These are phyloP conservation scores for Hylomyscus alleni DNA, from an alignment of 2,797 vertebrate species.

Conservation along the genomic window DNA sequence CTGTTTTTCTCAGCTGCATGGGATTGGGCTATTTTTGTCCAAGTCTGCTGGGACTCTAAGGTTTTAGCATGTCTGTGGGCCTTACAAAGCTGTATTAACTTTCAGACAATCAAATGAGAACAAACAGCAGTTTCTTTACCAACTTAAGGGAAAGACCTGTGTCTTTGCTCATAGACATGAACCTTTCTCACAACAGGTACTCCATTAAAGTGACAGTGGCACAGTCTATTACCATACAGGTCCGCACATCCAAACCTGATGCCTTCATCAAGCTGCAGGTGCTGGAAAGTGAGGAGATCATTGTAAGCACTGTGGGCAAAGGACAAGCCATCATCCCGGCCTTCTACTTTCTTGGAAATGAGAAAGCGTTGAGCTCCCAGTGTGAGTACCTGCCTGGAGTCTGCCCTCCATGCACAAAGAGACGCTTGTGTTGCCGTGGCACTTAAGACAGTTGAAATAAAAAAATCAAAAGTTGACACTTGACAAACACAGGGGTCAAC, in stretches of 20 bases:
- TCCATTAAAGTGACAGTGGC: slow-evolving; percentile 88
- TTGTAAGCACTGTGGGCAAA: slow-evolving; percentile 89
- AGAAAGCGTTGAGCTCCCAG: slow-evolving; percentile 77
- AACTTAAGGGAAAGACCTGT: background rate
- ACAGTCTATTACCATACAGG: slow-evolving; percentile 91
- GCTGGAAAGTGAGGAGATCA: slow-evolving; percentile 91
- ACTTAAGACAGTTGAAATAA: background rate
- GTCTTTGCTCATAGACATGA: background rate
- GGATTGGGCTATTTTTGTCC: background rate
- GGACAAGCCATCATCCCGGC: slow-evolving; percentile 93
- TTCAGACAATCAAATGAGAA: background rate
- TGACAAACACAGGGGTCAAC: background rate
- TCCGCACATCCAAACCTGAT: slow-evolving; percentile 92
- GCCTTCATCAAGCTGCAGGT: slow-evolving; percentile 92
- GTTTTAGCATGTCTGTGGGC: background rate
- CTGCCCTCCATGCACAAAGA: slow-evolving; percentile 11
- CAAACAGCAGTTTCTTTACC: background rate
- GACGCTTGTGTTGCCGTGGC: background rate
- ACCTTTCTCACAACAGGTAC: slow-evolving; percentile 87
- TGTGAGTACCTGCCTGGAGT: slow-evolving; percentile 85
- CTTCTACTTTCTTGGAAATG: slow-evolving; percentile 90
- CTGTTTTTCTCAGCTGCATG: background rate
- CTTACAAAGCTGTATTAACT: slow-evolving; percentile 12
- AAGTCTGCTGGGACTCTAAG: background rate
- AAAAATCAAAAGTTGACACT: background rate